Evolutionary conservation across 2,888 invertebrate genomes (phyloP), one percentile per base, ranked within the genome.

Genomic region (Thysanoteuthis rhombus): DNA sequence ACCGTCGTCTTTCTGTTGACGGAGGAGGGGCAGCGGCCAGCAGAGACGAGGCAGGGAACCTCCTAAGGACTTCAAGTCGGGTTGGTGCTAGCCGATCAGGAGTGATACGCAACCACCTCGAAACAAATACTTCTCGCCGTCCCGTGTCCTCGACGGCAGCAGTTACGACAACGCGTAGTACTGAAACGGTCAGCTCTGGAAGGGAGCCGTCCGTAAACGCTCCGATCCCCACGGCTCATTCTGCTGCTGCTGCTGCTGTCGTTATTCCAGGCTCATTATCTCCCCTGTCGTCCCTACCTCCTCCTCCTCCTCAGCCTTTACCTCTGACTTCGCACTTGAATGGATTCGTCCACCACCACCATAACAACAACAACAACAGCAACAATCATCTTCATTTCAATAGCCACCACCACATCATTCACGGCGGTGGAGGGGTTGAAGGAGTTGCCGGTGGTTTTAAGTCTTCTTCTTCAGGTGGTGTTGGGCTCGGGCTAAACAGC

Each of bases 331-430:
- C 38, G 42, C 92, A 45, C 92, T 92, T 89, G 38, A 39, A 93
- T 90, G 93, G 93, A 89, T 91, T 93, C 36, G 36, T 38, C 45
- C 93, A 90, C 52, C 39, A 47, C 39, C 90, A 93, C 90, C 52
- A 90, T n/a, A n/a, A n/a, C n/a, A n/a, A n/a, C n/a, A n/a, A n/a
- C n/a, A n/a, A n/a, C n/a, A n/a, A n/a, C n/a, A n/a, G n/a, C n/a
- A n/a, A n/a, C n/a, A n/a, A n/a, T 10, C 90, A 58, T 36, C 36
- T 36, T 45, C 90, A 93, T 39, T 47, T 42, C 8, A 10, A 92
- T 40, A 39, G 22, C 16, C 89, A 92, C 28, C 45, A 89, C 89
- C 42, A 75, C 89, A n/a, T 52, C 32, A 89, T 40, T 45, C 52
- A 90, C 38, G 93, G 89, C n/a, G 93, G n/a, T n/a, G n/a, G n/a